phyloP scores from a whole-genome alignment of 2,888 invertebrate species.

The Caenorhabditis uteleia region DNA sequence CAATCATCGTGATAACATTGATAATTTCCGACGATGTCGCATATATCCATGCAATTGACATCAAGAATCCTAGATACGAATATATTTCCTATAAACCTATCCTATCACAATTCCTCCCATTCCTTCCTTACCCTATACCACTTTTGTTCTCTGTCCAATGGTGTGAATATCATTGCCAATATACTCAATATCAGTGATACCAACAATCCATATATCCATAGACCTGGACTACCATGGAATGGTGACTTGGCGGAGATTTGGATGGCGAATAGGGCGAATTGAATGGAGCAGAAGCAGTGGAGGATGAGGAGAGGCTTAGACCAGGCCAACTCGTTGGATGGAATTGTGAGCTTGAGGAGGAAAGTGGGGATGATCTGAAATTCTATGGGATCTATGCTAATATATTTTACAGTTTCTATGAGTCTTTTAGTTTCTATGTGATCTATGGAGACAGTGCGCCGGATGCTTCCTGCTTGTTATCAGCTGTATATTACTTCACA shows the following conservation, averaged over 20 bases:
- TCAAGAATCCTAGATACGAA: conserved; percentile 74
- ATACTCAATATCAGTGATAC: conserved; percentile 48
- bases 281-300: conserved; percentile 74
- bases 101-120: conserved; percentile 48
- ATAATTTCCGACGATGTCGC: conserved; percentile 76
- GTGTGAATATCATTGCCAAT: conserved; percentile 43
- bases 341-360: conserved; percentile 74
- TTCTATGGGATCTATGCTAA: conserved; percentile 24
- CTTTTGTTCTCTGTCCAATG: conserved; percentile 47
- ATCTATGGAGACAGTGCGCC: too few relatives aligned
- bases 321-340: conserved; percentile 74
- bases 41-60: conserved; percentile 76
- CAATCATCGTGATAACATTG: conserved; percentile 74
- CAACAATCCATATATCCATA: conserved; percentile 46
- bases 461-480: too few relatives aligned
- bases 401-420: neutral
- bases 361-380: conserved; percentile 72
- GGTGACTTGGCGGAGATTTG: conserved; percentile 9
- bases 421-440: neutral
- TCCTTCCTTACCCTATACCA: conserved; percentile 52
- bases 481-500: too few relatives aligned
- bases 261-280: conserved; percentile 39
- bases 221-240: conserved; percentile 20
- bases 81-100: conserved; percentile 39
- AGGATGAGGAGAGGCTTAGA: conserved; percentile 74